Conservation (phyloP, 2,797 vertebrate genomes). For the Gymnocypris eckloni region DNA sequence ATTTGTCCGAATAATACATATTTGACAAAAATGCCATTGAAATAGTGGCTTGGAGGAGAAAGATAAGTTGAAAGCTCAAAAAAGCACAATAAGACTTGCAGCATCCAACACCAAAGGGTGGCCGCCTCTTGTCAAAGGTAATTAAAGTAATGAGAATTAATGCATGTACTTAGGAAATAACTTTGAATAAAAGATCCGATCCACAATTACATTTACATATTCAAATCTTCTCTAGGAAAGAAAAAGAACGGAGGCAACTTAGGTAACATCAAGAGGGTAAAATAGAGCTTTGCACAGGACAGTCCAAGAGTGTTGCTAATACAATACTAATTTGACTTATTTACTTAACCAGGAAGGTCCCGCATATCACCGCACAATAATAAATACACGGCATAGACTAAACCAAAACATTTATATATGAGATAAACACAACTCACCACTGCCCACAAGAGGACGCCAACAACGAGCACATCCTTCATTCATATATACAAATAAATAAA, state of each 20-base stretch:
- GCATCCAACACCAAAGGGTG: constrained; percentile 14
- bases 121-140: constrained; percentile 66
- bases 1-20: neutral
- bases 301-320: no score
- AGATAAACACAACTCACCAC: neutral
- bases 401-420: neutral
- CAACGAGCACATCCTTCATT: neutral
- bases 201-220: constrained; percentile 86
- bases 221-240: constrained; percentile 70
- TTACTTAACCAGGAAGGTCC: no score
- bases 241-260: constrained; percentile 59
- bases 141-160: constrained; percentile 74
- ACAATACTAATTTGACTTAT: no score
- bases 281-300: neutral
- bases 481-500: no score
- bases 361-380: neutral
- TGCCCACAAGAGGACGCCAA: neutral
- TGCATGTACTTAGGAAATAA: constrained; percentile 75
- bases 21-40: neutral
- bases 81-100: neutral
- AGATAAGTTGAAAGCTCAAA: constrained; percentile 7
- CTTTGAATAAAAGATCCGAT: constrained; percentile 77
- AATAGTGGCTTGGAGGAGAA: neutral
- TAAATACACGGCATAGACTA: neutral
- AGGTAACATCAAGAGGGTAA: constrained; percentile 48